A percentile compares a stretch with the other conserved stretches of the same genome.
Conservation (phyloP, 2,888 invertebrate species). For the Lordiphosa fenestrarum region DNA sequence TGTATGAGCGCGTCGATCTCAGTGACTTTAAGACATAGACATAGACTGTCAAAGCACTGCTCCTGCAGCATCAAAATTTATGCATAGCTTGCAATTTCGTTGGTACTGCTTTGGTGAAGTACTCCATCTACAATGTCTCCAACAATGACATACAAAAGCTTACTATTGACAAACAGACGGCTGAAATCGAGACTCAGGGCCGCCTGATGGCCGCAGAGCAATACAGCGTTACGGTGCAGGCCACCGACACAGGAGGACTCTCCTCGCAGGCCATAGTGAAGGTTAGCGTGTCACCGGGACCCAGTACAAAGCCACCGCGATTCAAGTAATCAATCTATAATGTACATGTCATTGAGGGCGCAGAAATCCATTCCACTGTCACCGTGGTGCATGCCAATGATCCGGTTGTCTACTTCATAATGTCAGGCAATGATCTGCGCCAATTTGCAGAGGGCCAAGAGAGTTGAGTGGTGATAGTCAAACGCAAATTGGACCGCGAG, state of each 20-base stretch:
- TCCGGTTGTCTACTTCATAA: conserved; percentile 91
- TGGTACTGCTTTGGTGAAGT: conserved; percentile 89
- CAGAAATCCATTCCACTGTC: conserved; percentile 92
- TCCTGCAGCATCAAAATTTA: no score
- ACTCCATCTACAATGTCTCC: conserved; percentile 93
- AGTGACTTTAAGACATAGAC: no score
- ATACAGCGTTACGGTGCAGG: conserved; percentile 92
- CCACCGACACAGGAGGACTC: conserved; percentile 89
- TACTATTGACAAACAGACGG: conserved; percentile 89
- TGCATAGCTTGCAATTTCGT: no score
- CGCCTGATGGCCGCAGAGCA: conserved; percentile 92
- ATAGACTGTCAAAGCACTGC: no score
- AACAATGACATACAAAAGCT: conserved; percentile 94
- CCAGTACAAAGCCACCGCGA: conserved; percentile 89
- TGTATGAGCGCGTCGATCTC: no score
- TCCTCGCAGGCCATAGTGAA: conserved; percentile 93
- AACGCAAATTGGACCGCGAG: conserved; percentile 91
- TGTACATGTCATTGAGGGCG: conserved; percentile 93
- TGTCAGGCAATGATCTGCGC: conserved; percentile 93
- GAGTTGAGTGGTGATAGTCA: conserved; percentile 94
- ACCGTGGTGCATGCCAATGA: conserved; percentile 91
- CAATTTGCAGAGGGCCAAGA: conserved; percentile 92
- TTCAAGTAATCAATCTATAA: conserved; percentile 91
- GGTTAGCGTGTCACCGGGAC: conserved; percentile 91
- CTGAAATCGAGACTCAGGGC: conserved; percentile 89